Conservation (phyloP, 1,140 invertebrate genomes). For the Pygmarrhopalites habei region DNA sequence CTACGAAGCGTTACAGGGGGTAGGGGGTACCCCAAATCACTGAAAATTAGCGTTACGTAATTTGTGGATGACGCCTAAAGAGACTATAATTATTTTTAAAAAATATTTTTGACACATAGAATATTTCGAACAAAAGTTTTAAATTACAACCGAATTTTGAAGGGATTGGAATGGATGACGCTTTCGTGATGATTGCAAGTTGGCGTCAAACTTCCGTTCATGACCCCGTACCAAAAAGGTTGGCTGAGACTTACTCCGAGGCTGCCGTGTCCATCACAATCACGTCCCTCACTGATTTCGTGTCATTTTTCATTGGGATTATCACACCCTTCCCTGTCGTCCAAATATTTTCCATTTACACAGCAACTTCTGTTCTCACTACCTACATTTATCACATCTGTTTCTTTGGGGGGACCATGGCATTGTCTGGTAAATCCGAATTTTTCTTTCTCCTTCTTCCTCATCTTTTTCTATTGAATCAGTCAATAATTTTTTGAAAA, state of each 20-base stretch:
- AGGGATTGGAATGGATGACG: conserved; percentile 95
- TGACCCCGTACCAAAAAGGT: conserved; percentile 69
- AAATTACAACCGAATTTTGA: too few species aligned
- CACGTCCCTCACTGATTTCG: conserved; percentile 91
- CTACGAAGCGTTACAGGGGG: too few species aligned
- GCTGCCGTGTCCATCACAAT: too few species aligned
- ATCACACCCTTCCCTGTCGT: conserved; percentile 91
- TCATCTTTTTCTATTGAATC: too few species aligned
- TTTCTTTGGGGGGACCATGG: conserved; percentile 87
- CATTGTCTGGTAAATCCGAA: conserved; percentile 75
- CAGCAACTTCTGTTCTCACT: conserved; percentile 81
- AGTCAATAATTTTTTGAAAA: too few species aligned
- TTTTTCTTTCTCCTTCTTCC: too few species aligned
- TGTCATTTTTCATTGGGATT: conserved; percentile 92
- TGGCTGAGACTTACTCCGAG: conserved; percentile 80
- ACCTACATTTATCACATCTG: conserved; percentile 93
- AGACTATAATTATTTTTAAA: too few species aligned
- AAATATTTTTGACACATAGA: too few species aligned
- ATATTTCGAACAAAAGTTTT: too few species aligned
- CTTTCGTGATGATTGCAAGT: conserved; percentile 90
- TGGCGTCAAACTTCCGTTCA: conserved; percentile 77
- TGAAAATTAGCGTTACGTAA: too few species aligned
- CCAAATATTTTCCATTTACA: conserved; percentile 91
- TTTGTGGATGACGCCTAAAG: too few species aligned
- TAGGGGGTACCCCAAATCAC: too few species aligned